Evolutionary conservation across 2,888 invertebrate species (phyloP).

Genomic region (Argyra leucocephala): DNA sequence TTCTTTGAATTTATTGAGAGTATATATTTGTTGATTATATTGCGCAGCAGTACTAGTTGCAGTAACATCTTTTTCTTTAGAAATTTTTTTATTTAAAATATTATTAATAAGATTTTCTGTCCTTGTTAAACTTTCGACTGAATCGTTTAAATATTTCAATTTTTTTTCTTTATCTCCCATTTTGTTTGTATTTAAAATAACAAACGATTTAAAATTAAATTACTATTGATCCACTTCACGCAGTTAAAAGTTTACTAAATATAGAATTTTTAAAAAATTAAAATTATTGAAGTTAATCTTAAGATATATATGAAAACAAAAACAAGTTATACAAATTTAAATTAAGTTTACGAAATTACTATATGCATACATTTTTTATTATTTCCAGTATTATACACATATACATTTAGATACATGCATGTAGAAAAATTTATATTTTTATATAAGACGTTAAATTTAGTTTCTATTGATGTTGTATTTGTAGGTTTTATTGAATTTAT

Average conservation of each 20-base stretch:
- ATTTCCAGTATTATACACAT: no score
- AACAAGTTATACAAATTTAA: no score
- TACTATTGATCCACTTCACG: background rate
- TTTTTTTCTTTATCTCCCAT: background rate
- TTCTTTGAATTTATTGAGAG: background rate
- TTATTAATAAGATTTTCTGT: background rate
- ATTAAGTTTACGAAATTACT: no score
- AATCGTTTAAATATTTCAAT: background rate
- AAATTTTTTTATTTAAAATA: background rate
- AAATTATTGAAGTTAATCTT: no score
- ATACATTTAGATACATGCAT: no score
- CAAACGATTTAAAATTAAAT: background rate
- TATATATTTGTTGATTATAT: background rate
- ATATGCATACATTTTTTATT: no score
- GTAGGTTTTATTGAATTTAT: no score
- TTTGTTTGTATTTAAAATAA: background rate
- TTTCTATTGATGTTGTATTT: no score
- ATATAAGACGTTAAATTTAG: no score
- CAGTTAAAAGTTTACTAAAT: background rate
- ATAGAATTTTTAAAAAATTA: background rate
- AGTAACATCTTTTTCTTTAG: background rate
- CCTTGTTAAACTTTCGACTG: background rate
- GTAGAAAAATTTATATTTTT: no score
- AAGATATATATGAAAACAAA: no score
- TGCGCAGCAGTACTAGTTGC: background rate